phyloP scores from a whole-genome alignment of 2,888 invertebrate species.

The Melanotus villosus region DNA sequence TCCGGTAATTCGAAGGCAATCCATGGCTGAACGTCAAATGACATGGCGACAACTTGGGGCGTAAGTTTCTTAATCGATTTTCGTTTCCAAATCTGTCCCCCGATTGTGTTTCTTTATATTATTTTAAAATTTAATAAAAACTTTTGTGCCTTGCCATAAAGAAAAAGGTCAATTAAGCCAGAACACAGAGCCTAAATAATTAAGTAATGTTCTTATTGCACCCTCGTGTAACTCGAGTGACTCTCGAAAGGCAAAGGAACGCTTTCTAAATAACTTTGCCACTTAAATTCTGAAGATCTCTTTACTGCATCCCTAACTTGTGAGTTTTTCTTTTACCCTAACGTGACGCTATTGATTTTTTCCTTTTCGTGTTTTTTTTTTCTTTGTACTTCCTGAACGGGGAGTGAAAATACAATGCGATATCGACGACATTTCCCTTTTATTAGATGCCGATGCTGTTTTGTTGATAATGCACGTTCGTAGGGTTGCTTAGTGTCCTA shows the following conservation, averaged over 20 bases:
- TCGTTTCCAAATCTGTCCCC: conserved; percentile 13
- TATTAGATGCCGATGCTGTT: conserved; percentile 29
- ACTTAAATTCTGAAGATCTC: conserved; percentile 29
- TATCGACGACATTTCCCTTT: conserved; percentile 30
- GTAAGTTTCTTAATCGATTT: conserved; percentile 70
- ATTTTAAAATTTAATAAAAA: not conserved
- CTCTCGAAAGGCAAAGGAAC: conserved; percentile 14
- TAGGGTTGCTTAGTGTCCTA: conserved; percentile 22
- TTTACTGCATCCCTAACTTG: conserved; percentile 22
- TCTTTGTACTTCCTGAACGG: conserved; percentile 30
- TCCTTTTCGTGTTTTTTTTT: conserved; percentile 26
- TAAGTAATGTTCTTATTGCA: conserved; percentile 16
- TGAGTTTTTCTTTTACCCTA: conserved; percentile 29
- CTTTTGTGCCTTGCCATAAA: not conserved
- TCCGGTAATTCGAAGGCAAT: conserved; percentile 73
- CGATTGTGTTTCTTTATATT: not conserved
- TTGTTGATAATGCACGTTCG: conserved; percentile 24
- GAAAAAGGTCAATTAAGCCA: conserved; percentile 7
- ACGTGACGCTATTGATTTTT: conserved; percentile 36
- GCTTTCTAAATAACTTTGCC: conserved; percentile 33
- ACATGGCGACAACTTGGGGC: conserved; percentile 78
- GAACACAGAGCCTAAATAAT: conserved; percentile 16
- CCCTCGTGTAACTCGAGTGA: conserved; percentile 21
- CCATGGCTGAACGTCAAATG: conserved; percentile 71
- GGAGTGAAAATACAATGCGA: conserved; percentile 26